phyloP scores from a whole-genome alignment of 2,888 invertebrate genomes.

The Thymelicus acteon region DNA sequence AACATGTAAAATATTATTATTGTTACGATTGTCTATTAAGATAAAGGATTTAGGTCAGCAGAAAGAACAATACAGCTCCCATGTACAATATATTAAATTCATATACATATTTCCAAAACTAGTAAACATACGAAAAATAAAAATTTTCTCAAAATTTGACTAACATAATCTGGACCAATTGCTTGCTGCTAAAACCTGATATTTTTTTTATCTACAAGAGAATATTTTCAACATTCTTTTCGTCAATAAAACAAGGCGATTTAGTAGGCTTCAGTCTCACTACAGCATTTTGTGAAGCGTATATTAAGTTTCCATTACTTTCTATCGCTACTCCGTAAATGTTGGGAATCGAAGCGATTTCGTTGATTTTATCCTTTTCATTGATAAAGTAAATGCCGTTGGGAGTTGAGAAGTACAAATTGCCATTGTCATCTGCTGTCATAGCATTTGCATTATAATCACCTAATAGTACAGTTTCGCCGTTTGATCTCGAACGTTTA shows the following conservation, averaged over 20 bases:
- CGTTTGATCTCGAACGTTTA: constrained; percentile 39
- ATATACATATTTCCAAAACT: too few relatives aligned
- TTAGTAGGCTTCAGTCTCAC: constrained; percentile 45
- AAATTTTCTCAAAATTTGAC: too few relatives aligned
- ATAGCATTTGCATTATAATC: constrained; percentile 49
- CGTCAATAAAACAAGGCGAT: constrained; percentile 37
- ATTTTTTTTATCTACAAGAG: neutral
- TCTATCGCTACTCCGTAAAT: constrained; percentile 48
- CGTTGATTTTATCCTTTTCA: constrained; percentile 41
- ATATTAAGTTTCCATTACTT: constrained; percentile 46
- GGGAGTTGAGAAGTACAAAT: constrained; percentile 51
- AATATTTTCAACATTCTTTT: constrained; percentile 8
- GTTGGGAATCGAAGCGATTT: constrained; percentile 40
- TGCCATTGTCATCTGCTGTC: constrained; percentile 47
- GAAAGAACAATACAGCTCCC: too few relatives aligned
- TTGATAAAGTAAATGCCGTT: constrained; percentile 47
- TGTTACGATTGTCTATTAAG: too few relatives aligned
- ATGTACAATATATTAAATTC: too few relatives aligned
- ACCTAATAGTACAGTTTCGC: constrained; percentile 39
- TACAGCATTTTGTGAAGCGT: constrained; percentile 43
- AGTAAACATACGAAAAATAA: too few relatives aligned
- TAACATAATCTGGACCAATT: neutral
- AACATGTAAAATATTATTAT: too few relatives aligned
- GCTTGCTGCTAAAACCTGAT: neutral
- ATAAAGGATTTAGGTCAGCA: too few relatives aligned